phyloP scores from a whole-genome alignment of 92 coral and sea anemone genomes.

The Micromussa lordhowensis region DNA sequence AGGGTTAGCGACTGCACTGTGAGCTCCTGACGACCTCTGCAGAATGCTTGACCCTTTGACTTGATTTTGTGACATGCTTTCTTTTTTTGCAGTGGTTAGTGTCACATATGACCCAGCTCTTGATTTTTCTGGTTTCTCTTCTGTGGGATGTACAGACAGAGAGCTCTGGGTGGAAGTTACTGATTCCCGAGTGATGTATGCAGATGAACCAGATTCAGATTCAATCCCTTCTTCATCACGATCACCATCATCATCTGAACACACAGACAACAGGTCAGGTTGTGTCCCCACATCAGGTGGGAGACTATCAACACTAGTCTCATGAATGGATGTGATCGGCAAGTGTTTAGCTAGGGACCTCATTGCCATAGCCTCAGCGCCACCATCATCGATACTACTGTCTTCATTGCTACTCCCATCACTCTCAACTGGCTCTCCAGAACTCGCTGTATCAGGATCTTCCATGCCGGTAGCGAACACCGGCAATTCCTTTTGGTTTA shows the following conservation, averaged over 20 bases:
- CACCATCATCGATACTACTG: not conserved
- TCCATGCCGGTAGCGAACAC: not conserved
- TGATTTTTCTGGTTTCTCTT: not conserved
- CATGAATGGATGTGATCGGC: not conserved
- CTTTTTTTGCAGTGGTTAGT: not conserved
- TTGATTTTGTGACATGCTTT: not conserved
- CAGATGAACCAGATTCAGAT: not conserved
- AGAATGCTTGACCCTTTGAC: not conserved
- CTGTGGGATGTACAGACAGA: not conserved
- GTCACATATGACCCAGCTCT: constrained; percentile 20
- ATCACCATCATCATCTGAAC: not conserved
- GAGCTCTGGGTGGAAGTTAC: not conserved
- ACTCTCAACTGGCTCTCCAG: not conserved
- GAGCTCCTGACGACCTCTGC: not conserved
- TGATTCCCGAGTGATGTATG: not conserved
- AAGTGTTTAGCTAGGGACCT: constrained; percentile 10
- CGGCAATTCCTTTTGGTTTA: not conserved
- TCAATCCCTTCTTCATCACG: not conserved
- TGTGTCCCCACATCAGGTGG: not conserved
- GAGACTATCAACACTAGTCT: not conserved
- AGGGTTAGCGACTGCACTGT: not conserved
- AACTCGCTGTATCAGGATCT: not conserved
- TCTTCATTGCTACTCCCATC: constrained; percentile 2
- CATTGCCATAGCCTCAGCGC: constrained; percentile 39
- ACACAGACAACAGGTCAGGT: not conserved